These are phyloP conservation scores for Cryptus armator DNA, from an alignment of 2,888 invertebrate species.

Conservation along the genomic window DNA sequence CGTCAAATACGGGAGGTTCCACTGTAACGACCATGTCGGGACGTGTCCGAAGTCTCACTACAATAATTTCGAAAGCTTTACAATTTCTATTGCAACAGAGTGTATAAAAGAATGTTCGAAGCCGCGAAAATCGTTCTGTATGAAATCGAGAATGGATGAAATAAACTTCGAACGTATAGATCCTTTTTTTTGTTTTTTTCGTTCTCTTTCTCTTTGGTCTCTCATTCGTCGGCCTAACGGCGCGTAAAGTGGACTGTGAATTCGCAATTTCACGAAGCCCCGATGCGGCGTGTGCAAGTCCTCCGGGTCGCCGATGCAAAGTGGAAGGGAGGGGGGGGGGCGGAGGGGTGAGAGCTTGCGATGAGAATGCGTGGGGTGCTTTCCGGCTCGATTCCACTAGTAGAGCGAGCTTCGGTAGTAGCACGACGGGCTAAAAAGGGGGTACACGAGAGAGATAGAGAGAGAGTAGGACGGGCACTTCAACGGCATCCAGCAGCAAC, in stretches of 20 bases:
- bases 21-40: too few species aligned
- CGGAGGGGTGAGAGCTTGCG: slow-evolving; percentile 22
- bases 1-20: too few species aligned
- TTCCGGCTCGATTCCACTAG: slow-evolving; percentile 12
- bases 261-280: slow-evolving; percentile 62
- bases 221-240: slow-evolving; percentile 21
- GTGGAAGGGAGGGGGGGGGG: slow-evolving; percentile 1
- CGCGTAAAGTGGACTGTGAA: slow-evolving; percentile 59
- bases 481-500: slow-evolving; percentile 52
- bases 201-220: background rate
- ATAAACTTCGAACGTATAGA: background rate
- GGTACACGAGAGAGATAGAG: background rate
- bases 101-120: background rate
- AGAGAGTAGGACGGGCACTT: slow-evolving; percentile 36
- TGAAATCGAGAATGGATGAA: background rate
- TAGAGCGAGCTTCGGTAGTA: slow-evolving; percentile 17
- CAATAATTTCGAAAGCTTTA: background rate
- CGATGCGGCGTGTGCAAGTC: slow-evolving; percentile 36
- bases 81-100: background rate
- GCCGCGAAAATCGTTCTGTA: background rate
- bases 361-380: slow-evolving; percentile 21
- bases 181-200: background rate
- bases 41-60: too few species aligned
- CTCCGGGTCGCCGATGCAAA: slow-evolving; percentile 14
- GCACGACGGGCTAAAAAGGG: background rate